Evolutionary conservation across 2,113 vertebrate genomes (phyloP), one percentile per base, ranked within the genome.

Genomic region (Neoarius graeffei): DNA sequence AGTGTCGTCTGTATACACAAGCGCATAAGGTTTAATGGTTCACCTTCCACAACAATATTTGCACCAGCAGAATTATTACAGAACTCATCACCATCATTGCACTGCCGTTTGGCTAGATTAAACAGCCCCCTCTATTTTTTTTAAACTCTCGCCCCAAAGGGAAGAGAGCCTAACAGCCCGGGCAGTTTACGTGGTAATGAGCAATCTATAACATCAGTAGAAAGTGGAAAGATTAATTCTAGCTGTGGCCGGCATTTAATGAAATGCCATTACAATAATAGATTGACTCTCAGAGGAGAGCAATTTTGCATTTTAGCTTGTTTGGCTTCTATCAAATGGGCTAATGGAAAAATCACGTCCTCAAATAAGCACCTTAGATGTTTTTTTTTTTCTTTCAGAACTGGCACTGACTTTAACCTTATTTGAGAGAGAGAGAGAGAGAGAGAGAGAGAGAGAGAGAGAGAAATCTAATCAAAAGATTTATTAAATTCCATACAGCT

Each of bases 331-430:
- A 89, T 90, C 87, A 89, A 88, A 89, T 56, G 71, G 88, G 54
- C 25, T 88, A 89, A 91, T 88, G 88, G 87, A 90, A 88, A 77
- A 90, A 88, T 71, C 54, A 85, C 27, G 56, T 79, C 74, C 52
- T 64, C 35, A 10, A 90, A 87, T 83, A 50, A 86, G 82, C 48
- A 86, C 62, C 56, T 56, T 74, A 10, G 35, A 35, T 71, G 6
- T 35, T 74, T 74, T 54, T 69, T 56, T 85, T 64, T 23, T 62
- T 23, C 8, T 7, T 62, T 80, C 93, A 94, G 80, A 89, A 71
- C 85, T 79, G 90, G 91, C 88, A 92, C 87, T 82, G 67, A 86
- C 90, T 94, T 93, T 88, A 93, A 93, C 91, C 92, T 88, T 91
- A 86, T 93, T 94, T 91, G 35, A 35, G 35, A 35, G 35, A 35